These are phyloP conservation scores for Camelus bactrianus DNA, from an alignment of 2,113 vertebrate species.

Conservation along the genomic window DNA sequence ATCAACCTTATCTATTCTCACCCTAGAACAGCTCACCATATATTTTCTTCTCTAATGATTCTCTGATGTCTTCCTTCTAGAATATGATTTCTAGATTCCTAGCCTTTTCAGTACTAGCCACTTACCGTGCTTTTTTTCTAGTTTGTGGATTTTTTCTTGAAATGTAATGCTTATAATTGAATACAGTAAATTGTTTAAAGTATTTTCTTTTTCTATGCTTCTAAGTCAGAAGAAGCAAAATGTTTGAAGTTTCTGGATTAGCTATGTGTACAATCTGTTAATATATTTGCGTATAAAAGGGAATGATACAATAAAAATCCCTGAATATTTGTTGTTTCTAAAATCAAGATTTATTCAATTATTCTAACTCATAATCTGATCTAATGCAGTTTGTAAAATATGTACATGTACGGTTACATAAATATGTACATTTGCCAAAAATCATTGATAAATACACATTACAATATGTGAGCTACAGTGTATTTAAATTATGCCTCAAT, in stretches of 20 bases:
- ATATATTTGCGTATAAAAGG: constrained; percentile 4
- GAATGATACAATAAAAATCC: constrained; percentile 23
- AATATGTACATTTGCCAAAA: constrained; percentile 50
- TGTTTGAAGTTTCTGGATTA: constrained; percentile 32
- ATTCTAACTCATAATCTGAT: constrained; percentile 46
- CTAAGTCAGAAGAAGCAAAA: constrained; percentile 40
- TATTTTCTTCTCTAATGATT: constrained; percentile 57
- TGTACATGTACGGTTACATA: background rate
- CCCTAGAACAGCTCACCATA: background rate
- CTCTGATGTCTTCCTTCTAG: background rate
- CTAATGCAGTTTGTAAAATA: constrained; percentile 50
- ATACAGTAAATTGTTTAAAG: constrained; percentile 50
- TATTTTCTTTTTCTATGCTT: constrained; percentile 46
- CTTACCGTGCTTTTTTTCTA: constrained; percentile 14
- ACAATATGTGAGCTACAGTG: constrained; percentile 36
- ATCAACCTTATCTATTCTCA: background rate
- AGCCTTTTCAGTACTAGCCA: background rate
- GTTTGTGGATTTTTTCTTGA: constrained; percentile 44
- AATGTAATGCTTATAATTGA: constrained; percentile 36
- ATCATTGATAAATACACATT: background rate
- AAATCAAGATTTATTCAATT: constrained; percentile 50
- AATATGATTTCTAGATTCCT: constrained; percentile 32
- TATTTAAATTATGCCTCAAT: constrained; percentile 48
- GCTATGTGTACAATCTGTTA: background rate
- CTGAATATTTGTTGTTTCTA: constrained; percentile 48